Evolutionary conservation across 35 echinoderm and acorn worm genomes (phyloP).

Genomic region (Antedon bifida): DNA sequence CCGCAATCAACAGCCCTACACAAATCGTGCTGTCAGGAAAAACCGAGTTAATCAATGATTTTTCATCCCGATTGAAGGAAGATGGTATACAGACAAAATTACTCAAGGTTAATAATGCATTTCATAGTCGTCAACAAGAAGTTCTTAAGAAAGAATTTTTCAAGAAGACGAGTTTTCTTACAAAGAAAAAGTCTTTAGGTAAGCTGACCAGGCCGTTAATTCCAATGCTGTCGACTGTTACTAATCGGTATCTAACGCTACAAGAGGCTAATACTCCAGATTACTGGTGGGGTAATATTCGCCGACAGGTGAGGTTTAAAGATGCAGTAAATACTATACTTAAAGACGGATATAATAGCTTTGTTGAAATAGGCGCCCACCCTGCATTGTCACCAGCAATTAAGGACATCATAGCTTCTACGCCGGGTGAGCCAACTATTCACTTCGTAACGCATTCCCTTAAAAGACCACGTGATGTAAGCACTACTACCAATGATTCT

Average conservation of each 20-base stretch:
- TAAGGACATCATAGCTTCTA: constrained; percentile 1
- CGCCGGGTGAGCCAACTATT: background rate
- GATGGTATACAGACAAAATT: constrained; percentile 10
- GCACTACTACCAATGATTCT: background rate
- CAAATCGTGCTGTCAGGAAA: constrained; percentile 31
- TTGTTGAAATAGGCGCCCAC: constrained; percentile 22
- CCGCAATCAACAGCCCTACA: constrained; percentile 36
- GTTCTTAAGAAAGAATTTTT: constrained; percentile 14
- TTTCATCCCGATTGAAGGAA: constrained; percentile 4
- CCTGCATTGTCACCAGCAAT: constrained; percentile 21
- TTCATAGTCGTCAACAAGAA: constrained; percentile 39
- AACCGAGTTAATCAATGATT: background rate
- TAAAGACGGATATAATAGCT: constrained; percentile 21
- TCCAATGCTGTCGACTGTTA: constrained; percentile 39
- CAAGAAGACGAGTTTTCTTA: constrained; percentile 3
- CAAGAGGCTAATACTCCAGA: constrained; percentile 13
- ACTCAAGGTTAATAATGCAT: constrained; percentile 39
- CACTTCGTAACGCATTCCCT: background rate
- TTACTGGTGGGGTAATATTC: constrained; percentile 32
- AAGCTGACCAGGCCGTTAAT: background rate
- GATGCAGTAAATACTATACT: background rate
- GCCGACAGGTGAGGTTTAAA: constrained; percentile 20
- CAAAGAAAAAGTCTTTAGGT: background rate
- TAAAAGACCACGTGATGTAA: constrained; percentile 8
- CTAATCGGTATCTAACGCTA: background rate